Percentiles rank a stretch among this genome's conserved stretches.
Conservation (phyloP, 1,140 invertebrate genomes). For the Pseudomyrmex concolor region DNA sequence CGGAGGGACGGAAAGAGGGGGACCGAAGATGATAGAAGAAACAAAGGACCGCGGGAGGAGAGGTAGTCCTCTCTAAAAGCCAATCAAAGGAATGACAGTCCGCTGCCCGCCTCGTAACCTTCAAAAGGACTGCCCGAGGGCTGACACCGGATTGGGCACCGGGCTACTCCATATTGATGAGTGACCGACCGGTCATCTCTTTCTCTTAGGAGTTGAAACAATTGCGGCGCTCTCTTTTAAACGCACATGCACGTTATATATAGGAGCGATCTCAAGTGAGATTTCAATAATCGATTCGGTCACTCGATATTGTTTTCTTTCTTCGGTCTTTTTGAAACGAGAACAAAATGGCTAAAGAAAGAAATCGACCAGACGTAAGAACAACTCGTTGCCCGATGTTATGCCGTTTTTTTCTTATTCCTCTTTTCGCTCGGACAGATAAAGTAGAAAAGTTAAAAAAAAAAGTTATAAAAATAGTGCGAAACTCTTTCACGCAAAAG, state of each 20-base stretch:
- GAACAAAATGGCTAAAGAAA: too few species aligned
- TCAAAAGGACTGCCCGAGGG: constrained; percentile 76
- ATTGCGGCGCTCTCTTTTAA: constrained; percentile 62
- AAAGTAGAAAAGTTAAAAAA: too few species aligned
- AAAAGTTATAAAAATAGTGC: neutral
- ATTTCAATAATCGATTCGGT: constrained; percentile 64
- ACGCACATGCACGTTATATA: constrained; percentile 4
- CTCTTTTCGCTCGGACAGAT: too few species aligned
- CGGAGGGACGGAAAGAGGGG: constrained; percentile 48
- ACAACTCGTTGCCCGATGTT: too few species aligned
- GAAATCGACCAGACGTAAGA: too few species aligned
- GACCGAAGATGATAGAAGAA: constrained; percentile 58
- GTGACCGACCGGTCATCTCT: constrained; percentile 64
- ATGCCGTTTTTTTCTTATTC: too few species aligned
- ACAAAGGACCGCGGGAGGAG: constrained; percentile 60
- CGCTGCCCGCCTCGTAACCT: constrained; percentile 79
- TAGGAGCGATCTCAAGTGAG: constrained; percentile 37
- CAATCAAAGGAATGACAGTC: constrained; percentile 82
- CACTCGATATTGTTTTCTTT: constrained; percentile 19
- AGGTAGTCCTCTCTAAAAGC: constrained; percentile 77
- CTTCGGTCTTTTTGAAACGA: neutral
- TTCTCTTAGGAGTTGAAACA: constrained; percentile 65
- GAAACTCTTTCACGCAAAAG: neutral
- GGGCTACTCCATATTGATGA: constrained; percentile 80
- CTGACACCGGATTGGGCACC: constrained; percentile 73